A percentile compares a stretch with the other conserved stretches of the same genome.
Conservation (phyloP, 2,888 invertebrate genomes). For the Sisyra nigra region DNA sequence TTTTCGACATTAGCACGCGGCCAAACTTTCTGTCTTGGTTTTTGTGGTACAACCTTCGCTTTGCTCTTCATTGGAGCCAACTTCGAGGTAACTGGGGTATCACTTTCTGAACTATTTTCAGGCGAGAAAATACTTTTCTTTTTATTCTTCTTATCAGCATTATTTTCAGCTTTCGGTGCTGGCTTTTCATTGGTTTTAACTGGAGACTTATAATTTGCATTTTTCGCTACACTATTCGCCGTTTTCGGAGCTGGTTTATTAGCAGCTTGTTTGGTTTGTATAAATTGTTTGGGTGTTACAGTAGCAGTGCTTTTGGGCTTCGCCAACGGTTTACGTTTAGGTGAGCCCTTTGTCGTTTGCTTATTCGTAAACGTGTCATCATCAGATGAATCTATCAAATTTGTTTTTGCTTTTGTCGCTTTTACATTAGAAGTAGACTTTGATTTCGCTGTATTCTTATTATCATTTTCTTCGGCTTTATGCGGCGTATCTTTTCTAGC, state of each 20-base stretch:
- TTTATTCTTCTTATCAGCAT: conserved; percentile 26
- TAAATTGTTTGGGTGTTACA: conserved; percentile 37
- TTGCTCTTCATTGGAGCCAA: conserved; percentile 25
- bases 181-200: conserved; percentile 3
- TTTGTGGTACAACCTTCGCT: conserved; percentile 22
- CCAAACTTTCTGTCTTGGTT: conserved; percentile 25
- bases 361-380: conserved; percentile 34
- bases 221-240: conserved; percentile 1
- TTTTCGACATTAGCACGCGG: conserved; percentile 20
- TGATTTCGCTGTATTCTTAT: conserved; percentile 14
- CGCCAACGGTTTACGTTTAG: conserved; percentile 33
- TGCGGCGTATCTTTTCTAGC: conserved; percentile 12
- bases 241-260: conserved; percentile 26
- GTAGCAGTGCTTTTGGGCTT: conserved; percentile 49
- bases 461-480: conserved; percentile 10
- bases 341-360: conserved; percentile 19
- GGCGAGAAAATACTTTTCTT: conserved; percentile 73
- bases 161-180: conserved; percentile 1
- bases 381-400: conserved; percentile 40
- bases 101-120: conserved; percentile 55
- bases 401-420: conserved; percentile 25
- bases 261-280: conserved; percentile 21
- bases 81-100: conserved; percentile 28
- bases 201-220: background rate
- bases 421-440: conserved; percentile 14